Evolutionary conservation across 2,113 vertebrate species (phyloP), one percentile per base, ranked within the genome.

Genomic region (Emydura subglobosa): DNA sequence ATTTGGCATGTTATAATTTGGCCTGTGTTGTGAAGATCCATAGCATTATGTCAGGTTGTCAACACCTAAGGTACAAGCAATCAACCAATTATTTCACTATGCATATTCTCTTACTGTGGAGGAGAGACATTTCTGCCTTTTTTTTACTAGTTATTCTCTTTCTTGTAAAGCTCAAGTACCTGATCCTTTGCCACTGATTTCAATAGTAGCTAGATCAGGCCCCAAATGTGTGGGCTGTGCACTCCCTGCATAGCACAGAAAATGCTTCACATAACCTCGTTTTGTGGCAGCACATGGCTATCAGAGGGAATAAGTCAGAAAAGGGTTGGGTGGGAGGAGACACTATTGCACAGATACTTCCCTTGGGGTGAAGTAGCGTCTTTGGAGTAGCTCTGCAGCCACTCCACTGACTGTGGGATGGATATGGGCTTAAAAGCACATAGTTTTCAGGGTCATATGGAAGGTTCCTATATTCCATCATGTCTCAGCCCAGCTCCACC

Each of bases 401-500:
- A 87, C 5, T 42, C 39, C 79, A 44, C 51, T 44, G 47, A 74
- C 76, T 81, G 44, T 7, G n/a, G 79, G 53, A 61, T 5, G 4
- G 2, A 79, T 54, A 6, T 4, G 29, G 10, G n/a, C 68, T n/a
- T 74, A 74, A 74, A 21, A 74, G 29, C 85, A 7, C 51, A 27
- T 65, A 44, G 2, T 81, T 89, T 94, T 89, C 47, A 25, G 42
- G 74, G 2, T 65, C 24, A 83, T 76, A n/a, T 0, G 4, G 29
- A 79, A 91, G 42, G 51, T 51, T 17, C 59, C 24, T 47, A 25
- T 68, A 4, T 54, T 4, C 54, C 50, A 4, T 27, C 85, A 27
- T 0, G 24, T 44, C 1, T 82, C 85, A 42, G 74, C n/a, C 0
- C 0, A 54, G 0, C 1, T 1, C 55, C 89, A 88, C 80, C 51